Evolutionary conservation across 2,797 vertebrate species (phyloP).

Genomic region (Bovichtus variegatus): DNA sequence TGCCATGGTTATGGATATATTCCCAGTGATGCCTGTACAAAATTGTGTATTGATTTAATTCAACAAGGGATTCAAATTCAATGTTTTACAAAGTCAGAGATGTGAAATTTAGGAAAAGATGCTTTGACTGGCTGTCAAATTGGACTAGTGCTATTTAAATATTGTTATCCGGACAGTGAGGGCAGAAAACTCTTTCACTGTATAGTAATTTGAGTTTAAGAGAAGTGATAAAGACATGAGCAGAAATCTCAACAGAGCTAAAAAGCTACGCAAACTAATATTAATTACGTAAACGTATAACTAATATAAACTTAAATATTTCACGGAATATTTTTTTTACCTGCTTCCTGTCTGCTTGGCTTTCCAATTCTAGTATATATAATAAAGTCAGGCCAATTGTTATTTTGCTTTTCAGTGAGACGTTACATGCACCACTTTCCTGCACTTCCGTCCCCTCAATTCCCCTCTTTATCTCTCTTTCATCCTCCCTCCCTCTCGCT

Average conservation of each 20-base stretch:
- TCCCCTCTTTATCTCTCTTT: constrained; percentile 55
- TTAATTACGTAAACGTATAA: too few relatives aligned
- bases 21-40: constrained; percentile 47
- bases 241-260: not conserved
- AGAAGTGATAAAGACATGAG: not conserved
- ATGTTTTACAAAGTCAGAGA: constrained; percentile 24
- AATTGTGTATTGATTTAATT: constrained; percentile 51
- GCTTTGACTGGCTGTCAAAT: constrained; percentile 6
- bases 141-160: not conserved
- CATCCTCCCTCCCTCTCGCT: constrained; percentile 53
- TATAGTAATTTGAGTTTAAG: not conserved
- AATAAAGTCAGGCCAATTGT: constrained; percentile 54
- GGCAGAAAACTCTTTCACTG: not conserved
- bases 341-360: constrained; percentile 4
- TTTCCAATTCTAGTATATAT: constrained; percentile 15
- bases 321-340: not conserved
- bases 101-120: constrained; percentile 10
- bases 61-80: constrained; percentile 28
- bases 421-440: constrained; percentile 51
- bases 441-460: constrained; percentile 45
- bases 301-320: too few relatives aligned
- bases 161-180: not conserved
- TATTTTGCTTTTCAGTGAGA: constrained; percentile 66
- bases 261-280: too few relatives aligned
- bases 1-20: constrained; percentile 48